Conservation (phyloP, 1,140 invertebrate species). For the Tetragnatha versicolor region DNA sequence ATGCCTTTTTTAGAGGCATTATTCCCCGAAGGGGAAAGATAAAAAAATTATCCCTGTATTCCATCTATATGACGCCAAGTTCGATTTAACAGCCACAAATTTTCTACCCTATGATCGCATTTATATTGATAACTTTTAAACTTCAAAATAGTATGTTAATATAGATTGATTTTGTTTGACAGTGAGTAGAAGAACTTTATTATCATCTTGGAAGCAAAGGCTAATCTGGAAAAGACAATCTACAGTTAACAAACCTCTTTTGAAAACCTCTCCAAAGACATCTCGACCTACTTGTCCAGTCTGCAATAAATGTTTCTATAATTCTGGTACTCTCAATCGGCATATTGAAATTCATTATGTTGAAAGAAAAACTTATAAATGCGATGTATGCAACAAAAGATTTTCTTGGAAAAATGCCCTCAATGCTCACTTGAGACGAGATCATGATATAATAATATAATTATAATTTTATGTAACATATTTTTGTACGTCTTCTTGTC, state of each 20-base stretch:
- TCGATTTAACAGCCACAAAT: no score
- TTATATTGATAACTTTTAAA: no score
- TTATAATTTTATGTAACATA: no score
- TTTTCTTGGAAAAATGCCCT: slow-evolving; percentile 55
- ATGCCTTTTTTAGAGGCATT: no score
- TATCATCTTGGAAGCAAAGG: slow-evolving; percentile 28
- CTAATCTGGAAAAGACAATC: slow-evolving; percentile 1
- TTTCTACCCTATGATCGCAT: no score
- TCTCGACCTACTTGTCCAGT: slow-evolving; percentile 55
- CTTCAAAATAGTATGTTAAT: no score
- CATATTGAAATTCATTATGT: slow-evolving; percentile 54
- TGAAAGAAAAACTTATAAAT: slow-evolving; percentile 51
- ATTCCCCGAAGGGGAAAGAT: no score
- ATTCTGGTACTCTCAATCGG: slow-evolving; percentile 57
- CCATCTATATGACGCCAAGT: no score
- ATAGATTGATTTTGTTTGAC: slow-evolving; percentile 31
- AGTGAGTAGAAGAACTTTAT: slow-evolving; percentile 5
- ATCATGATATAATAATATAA: slow-evolving; percentile 41
- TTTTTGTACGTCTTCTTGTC: no score
- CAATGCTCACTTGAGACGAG: slow-evolving; percentile 45
- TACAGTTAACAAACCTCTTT: background rate
- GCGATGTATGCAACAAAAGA: slow-evolving; percentile 48
- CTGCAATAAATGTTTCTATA: slow-evolving; percentile 57
- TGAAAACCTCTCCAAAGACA: background rate
- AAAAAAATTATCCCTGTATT: no score